These are phyloP conservation scores for Uromys caudimaculatus DNA, from an alignment of 2,797 vertebrate genomes.

Conservation along the genomic window DNA sequence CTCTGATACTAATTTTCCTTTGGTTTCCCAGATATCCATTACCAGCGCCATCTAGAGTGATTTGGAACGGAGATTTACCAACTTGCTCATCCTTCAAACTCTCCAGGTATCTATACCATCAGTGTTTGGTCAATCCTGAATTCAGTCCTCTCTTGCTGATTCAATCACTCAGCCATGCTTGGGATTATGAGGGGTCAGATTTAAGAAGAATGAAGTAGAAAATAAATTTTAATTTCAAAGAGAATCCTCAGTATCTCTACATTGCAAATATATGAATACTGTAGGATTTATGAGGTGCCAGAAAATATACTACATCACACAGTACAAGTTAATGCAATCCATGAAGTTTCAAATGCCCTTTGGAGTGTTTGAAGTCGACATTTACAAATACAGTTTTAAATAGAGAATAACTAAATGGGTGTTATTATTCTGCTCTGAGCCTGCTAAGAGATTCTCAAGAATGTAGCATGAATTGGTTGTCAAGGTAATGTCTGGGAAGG, in stretches of 20 bases:
- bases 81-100: not conserved
- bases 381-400: constrained; percentile 77
- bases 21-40: not conserved
- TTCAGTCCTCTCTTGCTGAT: not conserved
- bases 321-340: constrained; percentile 60
- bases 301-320: constrained; percentile 63
- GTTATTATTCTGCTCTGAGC: constrained; percentile 68
- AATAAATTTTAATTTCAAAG: constrained; percentile 77
- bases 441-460: constrained; percentile 75
- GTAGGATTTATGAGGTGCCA: constrained; percentile 75
- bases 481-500: constrained; percentile 80
- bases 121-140: not conserved
- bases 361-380: constrained; percentile 69
- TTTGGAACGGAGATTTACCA: not conserved
- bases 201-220: constrained; percentile 58
- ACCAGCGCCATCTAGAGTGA: not conserved
- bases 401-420: constrained; percentile 80
- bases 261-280: constrained; percentile 58
- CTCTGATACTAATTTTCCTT: constrained; percentile 37
- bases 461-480: constrained; percentile 71
- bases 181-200: constrained; percentile 25
- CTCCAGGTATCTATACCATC: not conserved
- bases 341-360: constrained; percentile 69
- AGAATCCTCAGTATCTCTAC: constrained; percentile 69
- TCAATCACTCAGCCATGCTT: not conserved